Percentiles rank a stretch among this genome's conserved stretches.
Evolutionary conservation across 2,888 invertebrate genomes (phyloP).

Genomic region (Dorcus parallelipipedus): DNA sequence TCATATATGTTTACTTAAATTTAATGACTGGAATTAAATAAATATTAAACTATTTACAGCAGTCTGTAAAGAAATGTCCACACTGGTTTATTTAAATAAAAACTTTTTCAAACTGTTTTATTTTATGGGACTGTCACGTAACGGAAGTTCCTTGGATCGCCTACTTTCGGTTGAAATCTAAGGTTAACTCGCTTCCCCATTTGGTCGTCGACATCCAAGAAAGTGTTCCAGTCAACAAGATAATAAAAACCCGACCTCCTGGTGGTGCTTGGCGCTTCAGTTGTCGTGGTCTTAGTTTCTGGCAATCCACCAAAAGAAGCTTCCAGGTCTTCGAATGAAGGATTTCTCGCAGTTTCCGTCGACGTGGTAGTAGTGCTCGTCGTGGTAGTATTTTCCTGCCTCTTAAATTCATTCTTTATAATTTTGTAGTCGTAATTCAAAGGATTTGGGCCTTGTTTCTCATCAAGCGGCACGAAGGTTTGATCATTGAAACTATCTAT

Average conservation of each 20-base stretch:
- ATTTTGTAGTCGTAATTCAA: slow-evolving; percentile 39
- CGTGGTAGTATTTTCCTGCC: slow-evolving; percentile 46
- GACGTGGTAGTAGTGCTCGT: slow-evolving; percentile 8
- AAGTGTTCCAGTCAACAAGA: slow-evolving; percentile 82
- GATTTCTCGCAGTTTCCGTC: slow-evolving; percentile 40
- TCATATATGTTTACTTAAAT: neutral
- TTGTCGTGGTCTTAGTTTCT: slow-evolving; percentile 49
- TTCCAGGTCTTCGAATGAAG: slow-evolving; percentile 65
- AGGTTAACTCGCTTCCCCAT: slow-evolving; percentile 70
- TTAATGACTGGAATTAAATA: neutral
- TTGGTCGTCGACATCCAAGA: slow-evolving; percentile 77
- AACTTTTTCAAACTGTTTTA: neutral
- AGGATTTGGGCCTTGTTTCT: slow-evolving; percentile 46
- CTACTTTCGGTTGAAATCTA: slow-evolving; percentile 75
- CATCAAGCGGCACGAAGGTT: slow-evolving; percentile 34
- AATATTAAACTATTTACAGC: too few species aligned
- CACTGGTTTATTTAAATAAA: neutral
- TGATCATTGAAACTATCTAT: slow-evolving; percentile 39
- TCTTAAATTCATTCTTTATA: slow-evolving; percentile 53
- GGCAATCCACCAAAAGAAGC: slow-evolving; percentile 73
- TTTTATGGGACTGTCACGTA: slow-evolving; percentile 69
- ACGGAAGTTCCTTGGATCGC: slow-evolving; percentile 75
- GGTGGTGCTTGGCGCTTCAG: slow-evolving; percentile 64
- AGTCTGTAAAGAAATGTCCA: too few species aligned
- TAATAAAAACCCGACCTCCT: slow-evolving; percentile 79